These are phyloP conservation scores for Rhynchonycteris naso DNA, from an alignment of 2,797 vertebrate species.

Conservation along the genomic window DNA sequence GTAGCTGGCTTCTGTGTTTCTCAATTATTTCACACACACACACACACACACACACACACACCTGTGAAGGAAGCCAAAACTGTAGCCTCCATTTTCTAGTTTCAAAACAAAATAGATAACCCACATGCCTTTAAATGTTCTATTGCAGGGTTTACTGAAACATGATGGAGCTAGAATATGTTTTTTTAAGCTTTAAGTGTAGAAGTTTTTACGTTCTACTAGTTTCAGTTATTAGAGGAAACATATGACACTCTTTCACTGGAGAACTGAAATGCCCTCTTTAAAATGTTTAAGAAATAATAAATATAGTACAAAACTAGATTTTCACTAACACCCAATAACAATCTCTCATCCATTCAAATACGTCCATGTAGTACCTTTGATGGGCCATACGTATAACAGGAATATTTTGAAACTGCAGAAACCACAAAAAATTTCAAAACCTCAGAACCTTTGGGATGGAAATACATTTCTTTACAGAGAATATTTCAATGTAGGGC, in stretches of 20 bases:
- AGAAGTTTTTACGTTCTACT: background rate
- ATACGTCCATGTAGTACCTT: background rate
- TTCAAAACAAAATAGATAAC: slow-evolving; percentile 22
- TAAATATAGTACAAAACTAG: background rate
- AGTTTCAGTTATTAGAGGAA: slow-evolving; percentile 1
- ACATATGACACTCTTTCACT: background rate
- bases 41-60: background rate
- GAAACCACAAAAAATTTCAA: background rate
- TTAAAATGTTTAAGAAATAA: background rate
- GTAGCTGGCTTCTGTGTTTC: background rate
- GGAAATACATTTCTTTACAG: background rate
- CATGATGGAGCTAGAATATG: background rate
- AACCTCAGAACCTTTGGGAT: background rate
- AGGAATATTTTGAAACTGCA: background rate
- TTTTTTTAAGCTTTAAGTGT: background rate
- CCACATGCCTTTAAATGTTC: background rate
- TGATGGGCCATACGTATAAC: background rate
- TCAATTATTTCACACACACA: background rate
- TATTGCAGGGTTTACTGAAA: background rate
- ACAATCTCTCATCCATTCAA: background rate
- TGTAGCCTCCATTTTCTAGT: background rate
- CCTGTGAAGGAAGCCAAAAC: background rate
- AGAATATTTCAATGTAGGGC: background rate
- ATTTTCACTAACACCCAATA: background rate
- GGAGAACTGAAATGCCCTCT: background rate